Conservation (phyloP, 2,113 vertebrate genomes). For the Silurus meridionalis region DNA sequence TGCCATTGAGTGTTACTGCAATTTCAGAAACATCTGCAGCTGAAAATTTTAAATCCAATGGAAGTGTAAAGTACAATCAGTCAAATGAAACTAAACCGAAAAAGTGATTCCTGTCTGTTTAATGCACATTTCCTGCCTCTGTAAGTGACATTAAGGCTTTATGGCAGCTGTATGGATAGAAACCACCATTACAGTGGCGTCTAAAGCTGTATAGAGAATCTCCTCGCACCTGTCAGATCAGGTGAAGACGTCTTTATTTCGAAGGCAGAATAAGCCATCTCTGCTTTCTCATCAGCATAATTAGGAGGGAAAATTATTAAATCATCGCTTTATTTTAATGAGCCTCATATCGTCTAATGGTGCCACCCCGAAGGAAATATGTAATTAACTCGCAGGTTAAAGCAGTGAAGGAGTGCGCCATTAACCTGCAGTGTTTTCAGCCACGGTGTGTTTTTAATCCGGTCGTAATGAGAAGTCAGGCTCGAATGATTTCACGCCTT, state of each 20-base stretch:
- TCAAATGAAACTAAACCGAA: background rate
- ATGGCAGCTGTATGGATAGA: background rate
- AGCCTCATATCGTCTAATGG: conserved; percentile 67
- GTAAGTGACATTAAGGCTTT: background rate
- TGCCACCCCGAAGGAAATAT: conserved; percentile 66
- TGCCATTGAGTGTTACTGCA: background rate
- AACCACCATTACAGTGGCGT: background rate
- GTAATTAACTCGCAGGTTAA: conserved; percentile 74
- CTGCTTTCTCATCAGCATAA: conserved; percentile 58
- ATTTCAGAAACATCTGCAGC: too few species aligned
- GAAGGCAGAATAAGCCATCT: conserved; percentile 48
- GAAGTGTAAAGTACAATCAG: background rate
- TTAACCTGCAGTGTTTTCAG: conserved; percentile 66
- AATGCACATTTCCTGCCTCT: background rate
- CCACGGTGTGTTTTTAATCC: conserved; percentile 45
- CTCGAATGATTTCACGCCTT: conserved; percentile 48
- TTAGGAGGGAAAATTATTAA: conserved; percentile 67
- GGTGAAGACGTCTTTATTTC: conserved; percentile 53
- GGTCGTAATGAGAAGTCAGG: conserved; percentile 62
- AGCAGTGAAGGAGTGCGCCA: conserved; percentile 60
- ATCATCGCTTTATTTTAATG: conserved; percentile 72
- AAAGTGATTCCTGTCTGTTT: background rate
- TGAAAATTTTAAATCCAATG: background rate
- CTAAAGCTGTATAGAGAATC: background rate
- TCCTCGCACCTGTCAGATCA: background rate